Base-by-base conservation (phyloP, 2,888 invertebrate genomes). In the Eilema caniola region DNA sequence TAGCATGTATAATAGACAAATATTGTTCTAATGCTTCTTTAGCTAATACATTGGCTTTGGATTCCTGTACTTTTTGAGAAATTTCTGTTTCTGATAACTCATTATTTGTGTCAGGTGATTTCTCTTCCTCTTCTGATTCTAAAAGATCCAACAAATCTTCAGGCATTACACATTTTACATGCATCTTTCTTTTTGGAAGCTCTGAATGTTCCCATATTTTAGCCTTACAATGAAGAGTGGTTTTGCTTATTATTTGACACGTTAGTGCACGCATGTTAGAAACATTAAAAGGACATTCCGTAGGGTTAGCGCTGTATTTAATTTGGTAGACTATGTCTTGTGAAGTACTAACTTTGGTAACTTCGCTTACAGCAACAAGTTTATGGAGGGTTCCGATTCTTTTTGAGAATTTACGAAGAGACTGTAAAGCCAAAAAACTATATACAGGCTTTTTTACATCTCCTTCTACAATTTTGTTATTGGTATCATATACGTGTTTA, bases 121-220 rank as follows among this genome's bases (percentile, higher is more conserved):
- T 53, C 8, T 60, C 33, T 16, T 66, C 37, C 33, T 57, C 66
- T 3, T 11, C 57, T 24, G 57, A 37, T 31, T 66, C 57, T 4
- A 66, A 66, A 33, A 66, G 66, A 41, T 61, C 66, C 25, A 60
- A 66, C 14, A 60, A 66, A 59, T 67, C 57, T 59, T 65, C 71
- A 59, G 70, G 63, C 2, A 16, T 47, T 47, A 85, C 81, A 77
- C 95, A 93, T 37, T 83, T 78, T 1, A 95, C 90, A 61, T 89
- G 82, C 69, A 91, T 88, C 56, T 91, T 86, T 65, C 92, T 90
- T 2, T 70, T 72, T 62, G 90, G 89, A 31, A 95, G 59, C 96
- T 96, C 96, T 11, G 96, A 95, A 56, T 90, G 93, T 56, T 95
- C 92, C 96, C 95, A 96, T 64, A 96, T 92, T 68, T 88, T 79